A percentile compares a stretch with the other conserved stretches of the same genome.
Conservation (phyloP, 2,797 vertebrate genomes). For the Gymnothorax reevesii region DNA sequence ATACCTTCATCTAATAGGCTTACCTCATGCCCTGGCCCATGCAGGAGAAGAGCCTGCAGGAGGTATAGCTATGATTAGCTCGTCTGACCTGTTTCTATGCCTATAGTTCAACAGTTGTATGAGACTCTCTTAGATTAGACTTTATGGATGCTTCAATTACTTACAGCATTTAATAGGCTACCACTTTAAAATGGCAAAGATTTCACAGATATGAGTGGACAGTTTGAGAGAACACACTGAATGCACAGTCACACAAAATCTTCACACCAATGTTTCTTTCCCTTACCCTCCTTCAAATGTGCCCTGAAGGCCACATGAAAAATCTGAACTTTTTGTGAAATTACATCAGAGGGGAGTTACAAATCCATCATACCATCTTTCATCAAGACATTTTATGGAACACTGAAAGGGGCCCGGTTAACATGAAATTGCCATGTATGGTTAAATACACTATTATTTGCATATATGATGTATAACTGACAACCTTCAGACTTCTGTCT, state of each 20-base stretch:
- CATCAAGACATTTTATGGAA: neutral
- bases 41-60: neutral
- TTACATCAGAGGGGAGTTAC: neutral
- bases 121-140: neutral
- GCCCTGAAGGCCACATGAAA: neutral
- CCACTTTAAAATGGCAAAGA: no score
- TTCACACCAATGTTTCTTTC: neutral
- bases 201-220: no score
- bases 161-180: no score
- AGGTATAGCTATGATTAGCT: neutral
- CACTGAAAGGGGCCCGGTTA: neutral
- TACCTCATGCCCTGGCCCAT: slow-evolving; percentile 45
- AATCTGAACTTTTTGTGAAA: neutral
- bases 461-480: neutral
- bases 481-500: neutral
- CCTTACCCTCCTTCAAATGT: neutral
- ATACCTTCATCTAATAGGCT: slow-evolving; percentile 67
- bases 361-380: neutral
- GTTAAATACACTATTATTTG: neutral
- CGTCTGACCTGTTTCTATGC: neutral
- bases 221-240: neutral
- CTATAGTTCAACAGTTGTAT: neutral
- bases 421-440: neutral
- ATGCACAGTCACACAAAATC: neutral
- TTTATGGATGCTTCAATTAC: neutral